Conservation (phyloP, 2,888 invertebrate species). For the Galeopsomyia nigrocyanea region DNA sequence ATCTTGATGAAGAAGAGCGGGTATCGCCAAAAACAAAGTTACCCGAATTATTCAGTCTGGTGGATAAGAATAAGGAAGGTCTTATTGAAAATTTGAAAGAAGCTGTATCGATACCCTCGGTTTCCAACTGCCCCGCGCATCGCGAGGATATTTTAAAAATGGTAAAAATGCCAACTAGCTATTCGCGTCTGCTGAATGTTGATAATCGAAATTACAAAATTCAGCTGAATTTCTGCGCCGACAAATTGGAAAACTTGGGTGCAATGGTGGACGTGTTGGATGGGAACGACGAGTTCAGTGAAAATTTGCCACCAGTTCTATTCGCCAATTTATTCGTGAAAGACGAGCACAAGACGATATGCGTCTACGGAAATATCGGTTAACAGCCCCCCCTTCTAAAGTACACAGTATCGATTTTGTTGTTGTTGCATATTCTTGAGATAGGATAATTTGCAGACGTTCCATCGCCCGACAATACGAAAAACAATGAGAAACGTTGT, state of each 20-base stretch:
- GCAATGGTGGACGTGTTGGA: slow-evolving; percentile 49
- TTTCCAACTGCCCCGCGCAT: slow-evolving; percentile 46
- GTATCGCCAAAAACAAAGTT: slow-evolving; percentile 48
- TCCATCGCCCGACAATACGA: slow-evolving; percentile 11
- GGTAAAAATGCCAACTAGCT: slow-evolving; percentile 35
- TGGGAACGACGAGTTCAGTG: slow-evolving; percentile 35
- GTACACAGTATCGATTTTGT: slow-evolving; percentile 5
- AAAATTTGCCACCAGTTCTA: slow-evolving; percentile 51
- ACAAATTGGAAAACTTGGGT: slow-evolving; percentile 50
- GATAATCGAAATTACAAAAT: slow-evolving; percentile 11
- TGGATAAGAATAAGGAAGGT: slow-evolving; percentile 47
- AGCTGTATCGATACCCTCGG: slow-evolving; percentile 51
- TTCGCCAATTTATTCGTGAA: slow-evolving; percentile 51
- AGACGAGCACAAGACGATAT: slow-evolving; percentile 52
- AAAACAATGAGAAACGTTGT: slow-evolving; percentile 15
- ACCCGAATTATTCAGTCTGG: slow-evolving; percentile 48
- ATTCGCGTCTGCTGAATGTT: background rate
- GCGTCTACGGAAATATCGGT: slow-evolving; percentile 56
- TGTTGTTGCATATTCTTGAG: background rate
- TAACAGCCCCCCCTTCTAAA: slow-evolving; percentile 14
- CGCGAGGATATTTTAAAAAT: slow-evolving; percentile 51
- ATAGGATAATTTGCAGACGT: slow-evolving; percentile 44
- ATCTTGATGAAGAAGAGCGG: slow-evolving; percentile 39
- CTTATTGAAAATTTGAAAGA: slow-evolving; percentile 50
- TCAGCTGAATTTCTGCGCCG: slow-evolving; percentile 51